These are phyloP conservation scores for Cerceris rybyensis DNA, from an alignment of 2,888 invertebrate genomes.

Conservation along the genomic window DNA sequence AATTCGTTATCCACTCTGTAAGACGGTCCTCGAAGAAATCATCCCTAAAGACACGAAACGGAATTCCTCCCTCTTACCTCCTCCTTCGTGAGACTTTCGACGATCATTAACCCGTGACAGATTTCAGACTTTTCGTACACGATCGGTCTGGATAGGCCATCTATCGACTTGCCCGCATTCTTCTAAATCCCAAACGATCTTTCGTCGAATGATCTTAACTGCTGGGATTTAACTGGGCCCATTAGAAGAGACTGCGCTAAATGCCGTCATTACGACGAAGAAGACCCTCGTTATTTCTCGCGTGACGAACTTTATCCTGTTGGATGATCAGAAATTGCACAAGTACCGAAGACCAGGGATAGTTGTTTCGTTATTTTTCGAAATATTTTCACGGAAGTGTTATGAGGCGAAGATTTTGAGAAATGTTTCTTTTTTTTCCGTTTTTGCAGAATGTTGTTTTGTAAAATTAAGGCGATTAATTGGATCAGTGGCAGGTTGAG, in stretches of 20 bases:
- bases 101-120: slow-evolving; percentile 58
- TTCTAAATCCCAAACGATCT: slow-evolving; percentile 53
- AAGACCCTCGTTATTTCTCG: not conserved
- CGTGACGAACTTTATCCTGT: not conserved
- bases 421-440: no score
- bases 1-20: slow-evolving; percentile 29
- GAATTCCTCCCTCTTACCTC: slow-evolving; percentile 24
- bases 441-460: no score
- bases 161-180: slow-evolving; percentile 65
- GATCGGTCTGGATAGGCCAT: slow-evolving; percentile 25
- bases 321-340: not conserved
- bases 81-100: not conserved
- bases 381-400: no score
- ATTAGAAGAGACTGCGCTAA: slow-evolving; percentile 58
- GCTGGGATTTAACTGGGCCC: slow-evolving; percentile 57
- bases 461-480: no score
- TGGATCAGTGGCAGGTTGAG: no score
- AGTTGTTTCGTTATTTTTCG: no score
- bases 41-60: slow-evolving; percentile 22
- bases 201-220: slow-evolving; percentile 34
- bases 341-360: no score
- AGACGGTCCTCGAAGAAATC: slow-evolving; percentile 20
- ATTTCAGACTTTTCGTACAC: slow-evolving; percentile 32
- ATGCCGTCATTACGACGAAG: slow-evolving; percentile 44
- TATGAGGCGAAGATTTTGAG: no score